A percentile compares a stretch with the other conserved stretches of the same genome.
Evolutionary conservation across 2,113 vertebrate species (phyloP).

Genomic region (Oncorhynchus clarkii): DNA sequence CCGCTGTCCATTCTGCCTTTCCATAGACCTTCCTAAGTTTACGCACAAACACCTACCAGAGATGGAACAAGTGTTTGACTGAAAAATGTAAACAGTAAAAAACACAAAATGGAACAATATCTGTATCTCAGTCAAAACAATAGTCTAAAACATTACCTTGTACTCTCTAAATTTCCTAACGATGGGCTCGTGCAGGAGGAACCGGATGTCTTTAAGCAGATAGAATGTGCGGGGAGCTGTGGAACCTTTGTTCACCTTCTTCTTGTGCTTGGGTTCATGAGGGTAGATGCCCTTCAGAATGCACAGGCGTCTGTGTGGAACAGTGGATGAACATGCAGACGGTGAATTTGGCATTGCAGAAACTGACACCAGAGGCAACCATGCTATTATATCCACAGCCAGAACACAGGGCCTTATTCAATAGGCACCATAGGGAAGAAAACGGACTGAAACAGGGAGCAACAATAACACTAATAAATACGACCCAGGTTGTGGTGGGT

Average conservation of each 20-base stretch:
- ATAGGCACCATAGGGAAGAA: no score
- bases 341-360: background rate
- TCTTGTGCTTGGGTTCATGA: conserved; percentile 96
- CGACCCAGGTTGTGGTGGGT: background rate
- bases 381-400: background rate
- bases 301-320: conserved; percentile 83
- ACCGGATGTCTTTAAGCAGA: conserved; percentile 92
- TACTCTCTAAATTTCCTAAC: conserved; percentile 93
- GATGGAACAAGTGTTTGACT: background rate
- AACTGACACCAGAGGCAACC: background rate
- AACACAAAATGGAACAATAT: no score
- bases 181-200: conserved; percentile 94
- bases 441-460: no score
- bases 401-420: background rate
- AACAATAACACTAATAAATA: background rate
- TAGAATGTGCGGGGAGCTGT: conserved; percentile 91
- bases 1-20: conserved; percentile 85
- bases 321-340: background rate
- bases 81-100: no score
- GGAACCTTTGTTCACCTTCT: conserved; percentile 97
- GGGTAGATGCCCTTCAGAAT: conserved; percentile 98
- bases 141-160: conserved; percentile 75
- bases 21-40: conserved; percentile 91
- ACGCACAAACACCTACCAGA: conserved; percentile 85
- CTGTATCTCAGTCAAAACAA: no score